A percentile compares a stretch with the other conserved stretches of the same genome.
phyloP scores from a whole-genome alignment of 2,888 invertebrate genomes.

The Parnassius orleans region DNA sequence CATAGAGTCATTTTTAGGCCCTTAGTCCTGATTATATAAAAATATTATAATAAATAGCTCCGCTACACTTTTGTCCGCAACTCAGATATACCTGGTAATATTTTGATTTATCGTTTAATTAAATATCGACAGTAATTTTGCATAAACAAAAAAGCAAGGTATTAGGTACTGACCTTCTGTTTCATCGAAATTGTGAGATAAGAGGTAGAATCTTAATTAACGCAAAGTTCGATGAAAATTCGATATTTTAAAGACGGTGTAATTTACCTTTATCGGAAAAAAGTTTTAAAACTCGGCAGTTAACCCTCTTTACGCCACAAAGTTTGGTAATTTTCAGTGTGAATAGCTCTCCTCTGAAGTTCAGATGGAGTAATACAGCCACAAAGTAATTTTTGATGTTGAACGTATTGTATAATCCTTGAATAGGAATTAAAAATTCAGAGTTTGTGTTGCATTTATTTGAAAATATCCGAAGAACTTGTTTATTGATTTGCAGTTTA shows the following conservation, averaged over 20 bases:
- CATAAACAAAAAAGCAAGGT: neutral
- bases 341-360: slow-evolving; percentile 9
- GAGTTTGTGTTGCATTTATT: neutral
- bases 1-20: too few species aligned
- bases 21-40: too few species aligned
- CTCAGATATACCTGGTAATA: too few species aligned
- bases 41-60: too few species aligned
- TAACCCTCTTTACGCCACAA: slow-evolving; percentile 20
- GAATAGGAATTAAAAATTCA: neutral
- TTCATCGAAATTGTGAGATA: neutral
- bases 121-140: too few species aligned
- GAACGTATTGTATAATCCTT: neutral
- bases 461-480: too few species aligned
- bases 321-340: slow-evolving; percentile 22
- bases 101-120: too few species aligned
- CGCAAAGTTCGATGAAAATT: slow-evolving; percentile 14
- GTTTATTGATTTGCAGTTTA: too few species aligned
- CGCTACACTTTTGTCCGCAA: too few species aligned
- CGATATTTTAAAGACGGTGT: slow-evolving; percentile 17
- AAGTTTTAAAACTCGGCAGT: slow-evolving; percentile 19
- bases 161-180: neutral
- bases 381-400: slow-evolving; percentile 9
- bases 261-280: slow-evolving; percentile 16
- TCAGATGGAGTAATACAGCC: slow-evolving; percentile 15
- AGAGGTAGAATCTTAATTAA: slow-evolving; percentile 15